A percentile compares a stretch with the other conserved stretches of the same genome.
These are phyloP conservation scores for Onychorhynchus coronatus DNA, from an alignment of 2,113 vertebrate genomes.

Conservation along the genomic window DNA sequence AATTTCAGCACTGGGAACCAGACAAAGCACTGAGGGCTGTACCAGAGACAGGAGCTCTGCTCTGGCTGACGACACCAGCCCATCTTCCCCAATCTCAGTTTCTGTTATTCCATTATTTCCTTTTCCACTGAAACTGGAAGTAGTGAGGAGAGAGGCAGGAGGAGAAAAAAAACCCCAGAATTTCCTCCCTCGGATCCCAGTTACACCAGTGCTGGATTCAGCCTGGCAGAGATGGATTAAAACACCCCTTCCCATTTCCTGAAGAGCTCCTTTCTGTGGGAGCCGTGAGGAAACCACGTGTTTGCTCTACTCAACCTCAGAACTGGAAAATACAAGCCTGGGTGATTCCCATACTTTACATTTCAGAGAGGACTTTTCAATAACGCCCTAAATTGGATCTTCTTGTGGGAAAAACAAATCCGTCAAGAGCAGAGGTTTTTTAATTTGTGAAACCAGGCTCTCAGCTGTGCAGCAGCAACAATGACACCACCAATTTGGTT, in stretches of 20 bases:
- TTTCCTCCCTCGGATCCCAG: not conserved
- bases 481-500: not conserved
- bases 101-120: not conserved
- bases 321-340: not conserved
- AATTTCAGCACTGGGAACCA: constrained; percentile 10
- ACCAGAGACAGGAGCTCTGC: not conserved
- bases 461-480: not conserved
- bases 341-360: not conserved
- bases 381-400: not conserved
- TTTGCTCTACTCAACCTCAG: not conserved
- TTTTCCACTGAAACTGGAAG: not conserved
- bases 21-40: not conserved
- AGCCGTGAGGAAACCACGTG: not conserved
- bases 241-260: not conserved
- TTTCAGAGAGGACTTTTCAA: not conserved
- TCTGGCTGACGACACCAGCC: not conserved
- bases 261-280: not conserved
- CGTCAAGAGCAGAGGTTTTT: not conserved
- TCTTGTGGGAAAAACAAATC: constrained; percentile 15
- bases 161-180: not conserved
- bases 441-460: constrained; percentile 24
- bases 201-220: not conserved
- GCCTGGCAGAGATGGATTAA: not conserved
- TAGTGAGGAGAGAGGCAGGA: not conserved
- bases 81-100: not conserved